These are phyloP conservation scores for Stercorarius parasiticus DNA, from an alignment of 2,113 vertebrate genomes.

Conservation along the genomic window DNA sequence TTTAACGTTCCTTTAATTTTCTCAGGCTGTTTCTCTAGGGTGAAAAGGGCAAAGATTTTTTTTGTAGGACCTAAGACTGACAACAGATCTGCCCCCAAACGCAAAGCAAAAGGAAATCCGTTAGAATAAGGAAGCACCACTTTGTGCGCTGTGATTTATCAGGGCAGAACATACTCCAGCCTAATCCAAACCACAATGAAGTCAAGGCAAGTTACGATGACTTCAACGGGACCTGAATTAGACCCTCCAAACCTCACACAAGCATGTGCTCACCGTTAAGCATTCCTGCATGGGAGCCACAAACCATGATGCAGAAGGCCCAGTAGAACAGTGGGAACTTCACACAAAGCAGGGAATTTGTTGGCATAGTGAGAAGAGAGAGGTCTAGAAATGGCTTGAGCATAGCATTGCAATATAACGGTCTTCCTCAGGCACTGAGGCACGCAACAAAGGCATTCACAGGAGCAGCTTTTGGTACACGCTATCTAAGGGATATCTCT, in stretches of 20 bases:
- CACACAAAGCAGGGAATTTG: slow-evolving; percentile 37
- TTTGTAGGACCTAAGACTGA: neutral
- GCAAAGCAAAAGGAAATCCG: neutral
- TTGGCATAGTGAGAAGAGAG: neutral
- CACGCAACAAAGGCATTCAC: neutral
- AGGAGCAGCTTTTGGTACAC: neutral
- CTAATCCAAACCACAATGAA: neutral
- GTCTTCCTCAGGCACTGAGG: neutral
- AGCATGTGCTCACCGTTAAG: neutral
- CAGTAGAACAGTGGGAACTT: neutral
- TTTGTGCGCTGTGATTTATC: neutral
- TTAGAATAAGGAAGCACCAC: neutral
- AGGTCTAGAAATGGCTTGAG: neutral
- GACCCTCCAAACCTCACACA: neutral
- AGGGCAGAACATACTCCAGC: neutral
- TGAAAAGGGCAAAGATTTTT: neutral
- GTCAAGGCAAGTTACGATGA: neutral
- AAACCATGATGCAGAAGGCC: neutral
- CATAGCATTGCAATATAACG: neutral
- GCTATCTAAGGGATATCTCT: neutral
- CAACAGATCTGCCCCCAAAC: neutral
- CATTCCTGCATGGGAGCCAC: neutral
- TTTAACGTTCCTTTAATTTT: neutral
- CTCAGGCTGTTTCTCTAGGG: neutral
- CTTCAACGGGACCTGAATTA: neutral